Conservation (phyloP, 2,888 invertebrate species). For the Blera fallax region DNA sequence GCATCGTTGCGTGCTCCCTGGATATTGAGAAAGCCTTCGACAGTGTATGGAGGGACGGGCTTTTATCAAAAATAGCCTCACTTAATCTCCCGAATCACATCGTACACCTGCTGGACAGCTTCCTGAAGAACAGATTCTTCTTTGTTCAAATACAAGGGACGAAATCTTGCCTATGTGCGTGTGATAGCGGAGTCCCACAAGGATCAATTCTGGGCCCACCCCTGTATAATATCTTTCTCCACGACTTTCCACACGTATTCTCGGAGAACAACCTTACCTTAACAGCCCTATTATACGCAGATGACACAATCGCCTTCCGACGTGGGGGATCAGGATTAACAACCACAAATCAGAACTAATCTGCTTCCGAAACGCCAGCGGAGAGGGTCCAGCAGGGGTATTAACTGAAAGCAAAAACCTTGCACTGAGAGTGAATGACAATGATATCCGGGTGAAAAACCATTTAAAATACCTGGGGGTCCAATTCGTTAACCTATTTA, state of each 20-base stretch:
- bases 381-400: neutral
- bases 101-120: neutral
- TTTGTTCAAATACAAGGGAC: neutral
- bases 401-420: neutral
- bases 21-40: constrained; percentile 17
- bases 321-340: constrained; percentile 6
- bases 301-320: constrained; percentile 22
- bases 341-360: neutral
- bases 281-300: neutral
- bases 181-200: neutral
- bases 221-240: neutral
- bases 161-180: neutral
- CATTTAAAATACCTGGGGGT: neutral
- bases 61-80: neutral
- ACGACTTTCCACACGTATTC: neutral
- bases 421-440: neutral
- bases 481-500: neutral
- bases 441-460: neutral
- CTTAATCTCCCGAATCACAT: neutral
- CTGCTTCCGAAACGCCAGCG: neutral
- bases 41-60: constrained; percentile 1
- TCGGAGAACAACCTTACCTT: neutral
- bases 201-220: neutral
- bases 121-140: neutral
- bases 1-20: neutral